These are phyloP conservation scores for Entomobrya multifasciata DNA, from an alignment of 2,888 invertebrate genomes.

Conservation along the genomic window DNA sequence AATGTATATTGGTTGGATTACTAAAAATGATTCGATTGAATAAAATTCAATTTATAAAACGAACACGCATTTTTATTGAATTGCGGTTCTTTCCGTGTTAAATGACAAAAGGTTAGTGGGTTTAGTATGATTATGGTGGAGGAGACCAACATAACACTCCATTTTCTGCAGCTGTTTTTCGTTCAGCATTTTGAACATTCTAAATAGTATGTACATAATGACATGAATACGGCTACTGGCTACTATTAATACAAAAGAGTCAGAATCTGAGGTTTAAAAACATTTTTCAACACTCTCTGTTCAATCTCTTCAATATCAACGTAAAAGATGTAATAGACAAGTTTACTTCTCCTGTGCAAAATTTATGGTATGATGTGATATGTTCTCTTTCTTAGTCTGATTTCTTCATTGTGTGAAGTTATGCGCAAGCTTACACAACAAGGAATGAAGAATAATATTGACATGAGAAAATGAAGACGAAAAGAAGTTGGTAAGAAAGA, in stretches of 20 bases:
- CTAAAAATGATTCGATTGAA: too few species aligned
- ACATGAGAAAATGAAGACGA: too few species aligned
- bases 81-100: constrained; percentile 7
- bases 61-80: background rate
- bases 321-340: background rate
- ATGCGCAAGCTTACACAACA: too few species aligned
- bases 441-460: too few species aligned
- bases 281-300: constrained; percentile 11
- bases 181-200: background rate
- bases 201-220: too few species aligned
- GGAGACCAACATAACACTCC: background rate
- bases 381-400: too few species aligned
- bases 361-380: too few species aligned
- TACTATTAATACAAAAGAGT: background rate
- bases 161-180: constrained; percentile 43
- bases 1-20: too few species aligned
- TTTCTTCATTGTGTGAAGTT: too few species aligned
- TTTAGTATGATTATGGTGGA: constrained; percentile 7
- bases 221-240: too few species aligned
- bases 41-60: too few species aligned
- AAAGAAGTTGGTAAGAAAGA: too few species aligned
- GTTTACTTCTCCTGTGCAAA: constrained; percentile 9
- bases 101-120: background rate
- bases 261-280: constrained; percentile 43
- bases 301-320: constrained; percentile 11